These are phyloP conservation scores for Anaspis maculata DNA, from an alignment of 2,888 invertebrate species.

Conservation along the genomic window DNA sequence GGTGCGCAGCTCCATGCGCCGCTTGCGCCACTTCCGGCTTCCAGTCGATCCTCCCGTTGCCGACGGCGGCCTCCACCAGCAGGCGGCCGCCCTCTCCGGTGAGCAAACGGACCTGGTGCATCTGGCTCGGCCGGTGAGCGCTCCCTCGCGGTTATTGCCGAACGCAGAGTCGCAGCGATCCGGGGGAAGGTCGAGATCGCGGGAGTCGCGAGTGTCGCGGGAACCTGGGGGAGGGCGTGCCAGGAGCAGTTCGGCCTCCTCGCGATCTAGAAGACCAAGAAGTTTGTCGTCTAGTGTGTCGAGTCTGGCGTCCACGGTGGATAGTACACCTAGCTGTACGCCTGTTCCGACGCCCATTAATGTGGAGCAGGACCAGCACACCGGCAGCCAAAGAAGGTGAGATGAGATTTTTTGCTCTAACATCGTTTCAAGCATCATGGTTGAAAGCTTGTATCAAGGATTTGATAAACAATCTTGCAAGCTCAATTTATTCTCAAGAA, in stretches of 20 bases:
- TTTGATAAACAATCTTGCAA: too few species aligned
- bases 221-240: slow-evolving; percentile 29
- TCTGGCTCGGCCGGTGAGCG: slow-evolving; percentile 37
- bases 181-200: slow-evolving; percentile 26
- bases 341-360: slow-evolving; percentile 25
- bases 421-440: too few species aligned
- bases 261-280: slow-evolving; percentile 33
- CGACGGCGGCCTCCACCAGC: slow-evolving; percentile 5
- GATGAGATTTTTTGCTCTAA: too few species aligned
- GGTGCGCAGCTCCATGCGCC: slow-evolving; percentile 50
- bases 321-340: slow-evolving; percentile 34
- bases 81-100: slow-evolving; percentile 2
- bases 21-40: slow-evolving; percentile 45
- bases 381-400: slow-evolving; percentile 20
- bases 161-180: slow-evolving; percentile 14
- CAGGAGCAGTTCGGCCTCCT: slow-evolving; percentile 36
- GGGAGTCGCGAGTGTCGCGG: slow-evolving; percentile 25
- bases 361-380: slow-evolving; percentile 18
- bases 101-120: slow-evolving; percentile 8
- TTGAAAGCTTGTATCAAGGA: too few species aligned
- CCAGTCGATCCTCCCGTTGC: slow-evolving; percentile 41
- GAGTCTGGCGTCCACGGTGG: slow-evolving; percentile 38
- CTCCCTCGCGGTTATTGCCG: slow-evolving; percentile 30
- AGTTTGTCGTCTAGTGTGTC: slow-evolving; percentile 40
- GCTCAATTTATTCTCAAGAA: too few species aligned